Base-by-base conservation (phyloP, 1,140 invertebrate species). In the Drosophila bocki region DNA sequence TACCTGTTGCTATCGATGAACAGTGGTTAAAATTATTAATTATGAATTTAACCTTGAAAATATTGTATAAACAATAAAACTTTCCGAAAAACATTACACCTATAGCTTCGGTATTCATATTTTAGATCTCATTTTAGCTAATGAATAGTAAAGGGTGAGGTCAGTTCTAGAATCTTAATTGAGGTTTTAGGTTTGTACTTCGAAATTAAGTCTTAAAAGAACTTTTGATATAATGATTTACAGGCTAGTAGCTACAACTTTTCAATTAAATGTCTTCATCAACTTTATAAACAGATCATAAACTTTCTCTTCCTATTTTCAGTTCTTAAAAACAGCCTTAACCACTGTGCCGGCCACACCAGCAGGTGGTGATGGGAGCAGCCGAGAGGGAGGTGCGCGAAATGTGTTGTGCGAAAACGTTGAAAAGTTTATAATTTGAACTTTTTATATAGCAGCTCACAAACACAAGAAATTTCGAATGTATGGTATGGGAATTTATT, bases 361-460 rank as follows among this genome's bases (percentile, higher is more conserved):
- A 59, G 83, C 83, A 88, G 84, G 83, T 87, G 80, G 84, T 67
- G 78, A 65, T 78, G 72, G 61, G 62, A 71, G 51, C 50, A 62
- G 57, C 44, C 22, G 37, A 45, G 53, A 44, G 53, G 69, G 75
- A 69, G 67, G 50, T 45, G 51, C 3, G 42, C 54, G 33, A 67
- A 86, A 57, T 70, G 71, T 70, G 71, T 65, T 65, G 45, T 53
- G 75, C 77, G 69, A 85, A 75, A 82, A 62, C 63, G 12, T 60
- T 70, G 64, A 81, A 75, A 84, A 77, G 82, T 82, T 78, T 85
- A 82, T 86, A 86, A 85, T 71, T 78, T 82, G 19, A 67, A 82
- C 58, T 22, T 86, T 75, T 78, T 75, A 85, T 77, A 81, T 78
- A 86, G 63, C 50, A 47, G 32, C 65, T 32, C 67, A 26, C 60